Evolutionary conservation across 2,888 invertebrate species (phyloP).

Genomic region (Notocelia uddmanniana): DNA sequence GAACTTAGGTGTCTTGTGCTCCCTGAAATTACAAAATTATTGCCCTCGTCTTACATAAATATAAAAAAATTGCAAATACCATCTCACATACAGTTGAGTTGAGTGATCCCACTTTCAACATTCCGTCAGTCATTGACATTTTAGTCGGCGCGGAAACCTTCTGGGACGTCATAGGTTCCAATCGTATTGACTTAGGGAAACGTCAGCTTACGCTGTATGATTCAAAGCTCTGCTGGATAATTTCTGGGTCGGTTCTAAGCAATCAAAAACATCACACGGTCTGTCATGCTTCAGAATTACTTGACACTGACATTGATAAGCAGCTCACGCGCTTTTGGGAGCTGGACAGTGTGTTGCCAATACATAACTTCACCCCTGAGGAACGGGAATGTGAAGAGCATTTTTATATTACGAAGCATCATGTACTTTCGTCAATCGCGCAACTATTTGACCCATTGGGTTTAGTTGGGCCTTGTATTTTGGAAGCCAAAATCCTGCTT

Average conservation of each 20-base stretch:
- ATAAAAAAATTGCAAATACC: not conserved
- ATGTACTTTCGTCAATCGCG: constrained; percentile 26
- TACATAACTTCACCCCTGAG: too few species aligned
- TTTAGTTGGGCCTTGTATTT: constrained; percentile 36
- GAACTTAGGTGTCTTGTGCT: constrained; percentile 40
- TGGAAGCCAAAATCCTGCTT: constrained; percentile 16
- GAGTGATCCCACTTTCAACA: not conserved
- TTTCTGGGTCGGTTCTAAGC: not conserved
- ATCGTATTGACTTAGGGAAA: too few species aligned
- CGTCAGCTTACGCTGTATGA: not conserved
- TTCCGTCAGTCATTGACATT: constrained; percentile 43
- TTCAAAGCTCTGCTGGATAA: not conserved
- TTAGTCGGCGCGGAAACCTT: not conserved
- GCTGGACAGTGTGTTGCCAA: not conserved
- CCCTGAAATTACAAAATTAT: constrained; percentile 44
- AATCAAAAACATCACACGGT: not conserved
- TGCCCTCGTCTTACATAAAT: constrained; percentile 40
- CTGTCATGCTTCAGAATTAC: constrained; percentile 9
- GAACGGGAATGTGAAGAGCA: too few species aligned
- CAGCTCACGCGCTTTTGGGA: constrained; percentile 1
- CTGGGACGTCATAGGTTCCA: too few species aligned
- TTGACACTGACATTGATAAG: not conserved
- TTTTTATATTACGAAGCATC: constrained; percentile 26
- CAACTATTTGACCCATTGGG: constrained; percentile 41
- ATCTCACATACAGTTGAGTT: not conserved